Conservation (phyloP, 2,113 vertebrate genomes). For the Calidris pygmaea region DNA sequence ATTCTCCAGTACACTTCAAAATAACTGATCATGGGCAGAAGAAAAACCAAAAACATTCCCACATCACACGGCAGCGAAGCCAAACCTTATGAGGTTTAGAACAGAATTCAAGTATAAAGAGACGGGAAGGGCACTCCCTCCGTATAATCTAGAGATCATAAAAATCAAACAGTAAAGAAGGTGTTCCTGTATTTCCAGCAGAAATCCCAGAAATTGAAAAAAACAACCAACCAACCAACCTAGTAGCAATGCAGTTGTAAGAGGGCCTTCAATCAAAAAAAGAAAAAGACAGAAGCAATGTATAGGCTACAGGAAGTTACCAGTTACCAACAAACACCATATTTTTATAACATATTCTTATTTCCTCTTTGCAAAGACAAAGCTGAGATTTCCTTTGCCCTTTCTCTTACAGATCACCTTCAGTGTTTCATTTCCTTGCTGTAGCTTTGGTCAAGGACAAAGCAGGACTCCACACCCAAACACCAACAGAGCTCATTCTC, state of each 20-base stretch:
- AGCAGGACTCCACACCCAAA: neutral
- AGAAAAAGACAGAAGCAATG: neutral
- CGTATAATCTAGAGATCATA: neutral
- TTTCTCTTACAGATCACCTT: neutral
- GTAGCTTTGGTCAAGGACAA: neutral
- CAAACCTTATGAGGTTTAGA: too few relatives aligned
- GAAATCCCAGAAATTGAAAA: neutral
- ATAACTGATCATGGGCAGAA: too few relatives aligned
- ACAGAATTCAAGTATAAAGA: neutral
- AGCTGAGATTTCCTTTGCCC: neutral
- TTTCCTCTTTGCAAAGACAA: neutral
- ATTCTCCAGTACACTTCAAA: too few relatives aligned
- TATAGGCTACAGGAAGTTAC: neutral
- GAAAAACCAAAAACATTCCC: too few relatives aligned
- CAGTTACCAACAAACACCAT: neutral
- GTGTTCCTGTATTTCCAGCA: neutral
- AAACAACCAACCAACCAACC: neutral
- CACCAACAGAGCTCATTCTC: neutral
- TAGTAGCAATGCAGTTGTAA: neutral
- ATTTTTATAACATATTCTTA: neutral
- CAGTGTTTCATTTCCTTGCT: neutral
- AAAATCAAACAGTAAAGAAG: neutral
- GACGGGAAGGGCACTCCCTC: neutral
- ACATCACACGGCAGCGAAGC: too few relatives aligned
- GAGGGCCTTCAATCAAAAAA: neutral